A percentile compares a stretch with the other conserved stretches of the same genome.
Evolutionary conservation across 1,140 invertebrate species (phyloP).

Genomic region (Eufriesea mexicana): DNA sequence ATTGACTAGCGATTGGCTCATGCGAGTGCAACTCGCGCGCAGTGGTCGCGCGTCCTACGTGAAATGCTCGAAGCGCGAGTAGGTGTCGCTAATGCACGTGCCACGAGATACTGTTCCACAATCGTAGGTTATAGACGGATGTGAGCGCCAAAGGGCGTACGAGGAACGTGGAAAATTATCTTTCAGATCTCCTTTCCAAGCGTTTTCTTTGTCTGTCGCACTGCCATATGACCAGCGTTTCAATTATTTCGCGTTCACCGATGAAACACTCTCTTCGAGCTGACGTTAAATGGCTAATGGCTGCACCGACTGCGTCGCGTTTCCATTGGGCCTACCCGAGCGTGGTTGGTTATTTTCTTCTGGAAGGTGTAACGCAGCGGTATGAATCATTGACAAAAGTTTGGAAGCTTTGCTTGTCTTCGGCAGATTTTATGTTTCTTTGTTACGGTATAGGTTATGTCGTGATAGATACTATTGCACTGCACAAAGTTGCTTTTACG

Average conservation of each 20-base stretch:
- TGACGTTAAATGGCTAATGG: not conserved
- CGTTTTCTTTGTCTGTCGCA: not conserved
- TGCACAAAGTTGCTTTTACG: too few species aligned
- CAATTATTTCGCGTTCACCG: not conserved
- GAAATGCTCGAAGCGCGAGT: slow-evolving; percentile 24
- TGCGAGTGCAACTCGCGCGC: slow-evolving; percentile 2
- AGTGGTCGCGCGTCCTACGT: slow-evolving; percentile 36
- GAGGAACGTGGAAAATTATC: slow-evolving; percentile 21
- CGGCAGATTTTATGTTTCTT: too few species aligned
- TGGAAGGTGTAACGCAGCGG: too few species aligned
- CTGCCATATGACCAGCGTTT: not conserved
- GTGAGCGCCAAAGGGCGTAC: not conserved
- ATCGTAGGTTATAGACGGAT: slow-evolving; percentile 6
- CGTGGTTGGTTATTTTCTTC: too few species aligned
- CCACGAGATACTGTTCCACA: not conserved
- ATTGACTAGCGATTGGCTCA: slow-evolving; percentile 38
- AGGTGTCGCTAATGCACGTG: slow-evolving; percentile 46
- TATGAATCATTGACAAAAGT: too few species aligned
- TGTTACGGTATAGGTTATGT: too few species aligned
- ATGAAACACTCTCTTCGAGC: not conserved
- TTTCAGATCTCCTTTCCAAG: not conserved
- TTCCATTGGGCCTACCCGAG: too few species aligned
- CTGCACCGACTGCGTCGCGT: too few species aligned
- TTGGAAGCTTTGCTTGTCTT: too few species aligned
- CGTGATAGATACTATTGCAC: too few species aligned